Conservation (phyloP, 35 echinoderm and acorn worm genomes). For the Chiridota heheva region DNA sequence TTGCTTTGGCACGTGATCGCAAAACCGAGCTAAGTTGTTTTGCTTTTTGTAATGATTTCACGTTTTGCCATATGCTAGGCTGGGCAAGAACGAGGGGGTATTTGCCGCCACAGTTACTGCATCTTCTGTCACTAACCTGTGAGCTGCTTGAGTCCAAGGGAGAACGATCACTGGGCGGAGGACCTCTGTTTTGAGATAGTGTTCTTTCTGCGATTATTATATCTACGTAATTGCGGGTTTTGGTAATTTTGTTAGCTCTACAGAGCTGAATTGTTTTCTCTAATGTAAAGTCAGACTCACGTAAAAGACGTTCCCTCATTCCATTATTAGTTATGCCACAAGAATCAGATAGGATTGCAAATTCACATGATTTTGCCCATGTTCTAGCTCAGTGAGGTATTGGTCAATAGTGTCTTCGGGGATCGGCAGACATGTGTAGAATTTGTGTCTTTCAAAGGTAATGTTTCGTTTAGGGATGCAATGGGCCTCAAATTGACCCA, state of each 20-base stretch:
- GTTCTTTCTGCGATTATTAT: not conserved
- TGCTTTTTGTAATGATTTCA: not conserved
- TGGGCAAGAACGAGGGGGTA: not conserved
- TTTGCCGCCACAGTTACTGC: not conserved
- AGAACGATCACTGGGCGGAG: too few species aligned
- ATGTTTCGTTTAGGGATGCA: constrained; percentile 29
- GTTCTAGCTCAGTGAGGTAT: constrained; percentile 26
- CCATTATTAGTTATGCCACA: constrained; percentile 1
- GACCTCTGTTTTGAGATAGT: not conserved
- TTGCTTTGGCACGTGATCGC: not conserved
- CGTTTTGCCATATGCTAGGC: constrained; percentile 15
- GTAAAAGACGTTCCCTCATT: not conserved
- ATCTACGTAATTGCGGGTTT: not conserved
- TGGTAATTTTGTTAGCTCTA: not conserved
- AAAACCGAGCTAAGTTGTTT: constrained; percentile 13
- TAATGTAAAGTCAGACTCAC: not conserved
- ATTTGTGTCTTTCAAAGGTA: constrained; percentile 28
- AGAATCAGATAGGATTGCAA: not conserved
- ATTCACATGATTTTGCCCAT: constrained; percentile 12
- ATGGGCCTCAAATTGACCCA: constrained; percentile 20
- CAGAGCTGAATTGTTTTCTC: constrained; percentile 24
- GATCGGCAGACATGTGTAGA: constrained; percentile 5
- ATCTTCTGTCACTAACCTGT: not conserved
- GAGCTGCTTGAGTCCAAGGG: not conserved
- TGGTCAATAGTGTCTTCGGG: constrained; percentile 26